phyloP scores from a whole-genome alignment of 2,888 invertebrate genomes.

The Drosophila infuscata region DNA sequence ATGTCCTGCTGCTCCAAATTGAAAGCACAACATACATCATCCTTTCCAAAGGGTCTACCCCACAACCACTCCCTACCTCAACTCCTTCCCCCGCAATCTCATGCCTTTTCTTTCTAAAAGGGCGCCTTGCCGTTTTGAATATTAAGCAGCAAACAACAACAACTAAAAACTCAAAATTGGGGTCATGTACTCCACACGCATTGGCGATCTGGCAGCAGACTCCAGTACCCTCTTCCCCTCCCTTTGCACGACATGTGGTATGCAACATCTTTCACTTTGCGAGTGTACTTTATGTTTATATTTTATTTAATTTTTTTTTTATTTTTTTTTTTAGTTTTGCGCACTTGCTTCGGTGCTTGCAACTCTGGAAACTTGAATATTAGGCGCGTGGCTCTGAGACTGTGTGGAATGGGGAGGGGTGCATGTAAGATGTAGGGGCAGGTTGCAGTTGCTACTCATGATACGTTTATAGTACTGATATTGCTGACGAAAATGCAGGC shows the following conservation, averaged over 20 bases:
- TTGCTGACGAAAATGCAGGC: not conserved
- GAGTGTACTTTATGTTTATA: slow-evolving; percentile 27
- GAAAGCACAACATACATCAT: slow-evolving; percentile 82
- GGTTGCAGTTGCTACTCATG: not conserved
- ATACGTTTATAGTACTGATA: not conserved
- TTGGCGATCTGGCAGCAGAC: slow-evolving; percentile 24
- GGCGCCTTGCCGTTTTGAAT: slow-evolving; percentile 66
- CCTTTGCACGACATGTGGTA: not conserved
- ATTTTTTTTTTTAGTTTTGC: slow-evolving; percentile 9
- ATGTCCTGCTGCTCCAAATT: slow-evolving; percentile 84
- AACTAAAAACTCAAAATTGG: slow-evolving; percentile 59
- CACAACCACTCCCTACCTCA: slow-evolving; percentile 2
- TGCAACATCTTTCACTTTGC: slow-evolving; percentile 45
- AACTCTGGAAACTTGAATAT: slow-evolving; percentile 30
- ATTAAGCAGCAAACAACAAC: slow-evolving; percentile 38
- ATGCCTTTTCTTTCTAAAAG: slow-evolving; percentile 8
- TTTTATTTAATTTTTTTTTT: slow-evolving; percentile 6
- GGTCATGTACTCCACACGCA: slow-evolving; percentile 75
- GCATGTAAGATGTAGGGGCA: not conserved
- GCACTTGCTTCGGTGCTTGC: slow-evolving; percentile 1
- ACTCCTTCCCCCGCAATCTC: not conserved
- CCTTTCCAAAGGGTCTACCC: slow-evolving; percentile 46
- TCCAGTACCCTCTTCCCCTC: not conserved
- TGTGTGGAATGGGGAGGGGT: not conserved
- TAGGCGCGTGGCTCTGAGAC: slow-evolving; percentile 56